Evolutionary conservation across 1,140 invertebrate species (phyloP).

Genomic region (Holotrichia oblita): DNA sequence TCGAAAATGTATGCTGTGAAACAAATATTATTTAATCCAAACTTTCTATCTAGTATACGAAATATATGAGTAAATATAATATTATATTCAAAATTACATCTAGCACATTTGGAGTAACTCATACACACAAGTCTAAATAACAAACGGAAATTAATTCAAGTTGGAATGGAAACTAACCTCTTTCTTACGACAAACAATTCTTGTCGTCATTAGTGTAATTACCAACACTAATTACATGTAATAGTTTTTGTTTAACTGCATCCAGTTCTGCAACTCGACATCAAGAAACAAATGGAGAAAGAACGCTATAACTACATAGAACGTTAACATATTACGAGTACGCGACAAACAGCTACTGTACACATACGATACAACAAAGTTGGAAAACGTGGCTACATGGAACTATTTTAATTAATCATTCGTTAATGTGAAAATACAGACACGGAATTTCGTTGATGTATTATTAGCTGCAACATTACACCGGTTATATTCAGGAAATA

Average conservation of each 20-base stretch:
- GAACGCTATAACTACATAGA: neutral
- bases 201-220: slow-evolving; percentile 27
- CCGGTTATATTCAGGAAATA: neutral
- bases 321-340: neutral
- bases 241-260: slow-evolving; percentile 1
- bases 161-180: neutral
- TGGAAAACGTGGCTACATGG: neutral
- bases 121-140: neutral
- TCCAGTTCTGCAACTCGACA: neutral
- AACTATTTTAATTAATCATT: slow-evolving; percentile 32
- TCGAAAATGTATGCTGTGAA: too few relatives aligned
- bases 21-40: too few relatives aligned
- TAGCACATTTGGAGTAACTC: too few relatives aligned
- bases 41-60: too few relatives aligned
- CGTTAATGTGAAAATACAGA: neutral
- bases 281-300: slow-evolving; percentile 4
- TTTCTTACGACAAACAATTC: slow-evolving; percentile 21
- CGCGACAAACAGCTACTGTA: neutral
- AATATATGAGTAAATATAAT: too few relatives aligned
- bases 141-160: slow-evolving; percentile 1
- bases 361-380: neutral
- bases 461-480: neutral
- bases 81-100: too few relatives aligned
- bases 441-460: neutral
- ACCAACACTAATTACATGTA: slow-evolving; percentile 24